These are phyloP conservation scores for Trachops cirrhosus DNA, from an alignment of 2,797 vertebrate species.

Conservation along the genomic window DNA sequence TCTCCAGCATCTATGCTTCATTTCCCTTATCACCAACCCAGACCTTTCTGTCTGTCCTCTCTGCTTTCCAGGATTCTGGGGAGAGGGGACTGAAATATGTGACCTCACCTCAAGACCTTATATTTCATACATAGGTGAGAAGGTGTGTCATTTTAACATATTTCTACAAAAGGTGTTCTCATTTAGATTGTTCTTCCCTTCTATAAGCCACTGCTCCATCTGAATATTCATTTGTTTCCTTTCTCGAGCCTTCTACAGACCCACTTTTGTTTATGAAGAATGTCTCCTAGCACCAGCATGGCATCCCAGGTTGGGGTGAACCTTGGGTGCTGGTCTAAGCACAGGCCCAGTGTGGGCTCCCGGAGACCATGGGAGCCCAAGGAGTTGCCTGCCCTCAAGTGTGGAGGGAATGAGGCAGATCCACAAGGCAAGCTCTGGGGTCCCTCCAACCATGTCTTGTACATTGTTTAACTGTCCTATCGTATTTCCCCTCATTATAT, in stretches of 20 bases:
- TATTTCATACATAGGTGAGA: background rate
- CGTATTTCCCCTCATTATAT: background rate
- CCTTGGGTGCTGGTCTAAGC: background rate
- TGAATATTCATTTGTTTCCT: background rate
- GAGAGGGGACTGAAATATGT: background rate
- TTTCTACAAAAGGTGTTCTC: background rate
- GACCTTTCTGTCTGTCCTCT: background rate
- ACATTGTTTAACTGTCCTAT: background rate
- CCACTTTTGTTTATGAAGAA: background rate
- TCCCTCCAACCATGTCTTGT: background rate
- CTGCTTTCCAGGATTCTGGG: background rate
- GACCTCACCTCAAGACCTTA: background rate
- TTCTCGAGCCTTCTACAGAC: background rate
- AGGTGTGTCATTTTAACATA: background rate
- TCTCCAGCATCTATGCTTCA: background rate
- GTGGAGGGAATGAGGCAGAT: too few species aligned
- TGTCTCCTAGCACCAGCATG: background rate
- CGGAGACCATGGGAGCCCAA: background rate
- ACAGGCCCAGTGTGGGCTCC: background rate
- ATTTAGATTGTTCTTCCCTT: background rate
- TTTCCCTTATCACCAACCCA: background rate
- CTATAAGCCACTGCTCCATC: background rate
- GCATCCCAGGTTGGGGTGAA: background rate
- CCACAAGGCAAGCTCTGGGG: background rate
- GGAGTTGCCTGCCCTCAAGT: too few species aligned